Conservation (phyloP, 2,113 vertebrate genomes). For the Scomber colias region DNA sequence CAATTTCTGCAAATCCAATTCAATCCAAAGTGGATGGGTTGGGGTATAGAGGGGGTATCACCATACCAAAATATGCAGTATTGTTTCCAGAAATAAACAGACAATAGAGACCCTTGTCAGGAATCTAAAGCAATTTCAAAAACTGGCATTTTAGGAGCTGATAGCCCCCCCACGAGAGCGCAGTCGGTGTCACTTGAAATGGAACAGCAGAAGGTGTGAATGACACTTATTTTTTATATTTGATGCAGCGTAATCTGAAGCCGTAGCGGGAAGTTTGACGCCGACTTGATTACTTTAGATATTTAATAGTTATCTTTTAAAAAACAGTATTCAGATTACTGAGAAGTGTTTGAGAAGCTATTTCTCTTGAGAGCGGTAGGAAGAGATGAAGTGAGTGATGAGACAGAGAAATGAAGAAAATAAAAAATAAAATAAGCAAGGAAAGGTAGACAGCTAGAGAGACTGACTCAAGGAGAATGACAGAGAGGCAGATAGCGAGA, state of each 20-base stretch:
- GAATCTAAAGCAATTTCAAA: conserved; percentile 30
- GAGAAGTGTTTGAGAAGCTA: not conserved
- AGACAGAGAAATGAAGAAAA: conserved; percentile 6
- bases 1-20: conserved; percentile 42
- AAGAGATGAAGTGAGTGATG: conserved; percentile 30
- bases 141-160: conserved; percentile 20
- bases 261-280: not conserved
- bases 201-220: not conserved
- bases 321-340: not conserved
- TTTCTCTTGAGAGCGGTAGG: not conserved
- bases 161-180: conserved; percentile 2
- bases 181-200: conserved; percentile 7
- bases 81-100: conserved; percentile 37
- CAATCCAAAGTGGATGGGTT: conserved; percentile 30
- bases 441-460: conserved; percentile 1
- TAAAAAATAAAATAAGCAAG: not conserved
- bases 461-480: conserved; percentile 31
- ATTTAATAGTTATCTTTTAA: not conserved
- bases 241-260: not conserved
- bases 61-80: conserved; percentile 18
- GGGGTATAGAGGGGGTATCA: conserved; percentile 5
- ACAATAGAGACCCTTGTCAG: conserved; percentile 35
- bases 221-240: not conserved
- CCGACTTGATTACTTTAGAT: not conserved
- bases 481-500: conserved; percentile 23